Base-by-base conservation (phyloP, 2,797 vertebrate species). In the Danio albolineatus region DNA sequence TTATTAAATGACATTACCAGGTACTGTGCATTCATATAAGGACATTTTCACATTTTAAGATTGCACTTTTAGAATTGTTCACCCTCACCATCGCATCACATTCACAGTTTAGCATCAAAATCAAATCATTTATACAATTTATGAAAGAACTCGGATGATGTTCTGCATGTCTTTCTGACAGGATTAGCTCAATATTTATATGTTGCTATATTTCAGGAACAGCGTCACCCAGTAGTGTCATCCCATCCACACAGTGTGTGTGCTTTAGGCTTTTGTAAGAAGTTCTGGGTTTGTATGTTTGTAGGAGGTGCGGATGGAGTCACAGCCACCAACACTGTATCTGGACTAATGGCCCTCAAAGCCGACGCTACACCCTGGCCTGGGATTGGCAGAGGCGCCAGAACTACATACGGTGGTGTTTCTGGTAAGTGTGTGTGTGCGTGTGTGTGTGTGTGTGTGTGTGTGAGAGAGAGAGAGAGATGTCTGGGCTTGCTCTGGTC, bases 291-390 rank as follows among this genome's bases (percentile, higher is more conserved):
- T n/a, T 49, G 48, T 13, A 4, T 51, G 48, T 51, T 10, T 76
- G 46, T 87, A 96, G 95, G 95, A 79, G 94, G 92, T 0, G 94
- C 94, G 86, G 92, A 96, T 88, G 95, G 95, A 5, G 93, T 96
- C 75, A 95, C 95, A 76, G 95, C 94, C 81, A 95, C 93, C 82
- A 95, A 95, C 87, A 96, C 95, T 0, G 94, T 96, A 84, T 95
- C 94, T 39, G 95, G 95, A 65, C 92, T 95, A 86, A 94, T 95
- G 94, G 94, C 90, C 89, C 86, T 93, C 57, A 91, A 88, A 88
- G 93, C 93, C 73, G 91, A 95, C 71, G 88, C 91, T 78, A 91
- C 90, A 69, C 94, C 94, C 79, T 95, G 95, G 95, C 95, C 92
- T 10, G 91, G 93, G 43, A 85, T 95, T 51, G 92, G 94, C 85